Evolutionary conservation across 1,140 invertebrate species (phyloP).

Genomic region (Mycetomoellerius zeteki): DNA sequence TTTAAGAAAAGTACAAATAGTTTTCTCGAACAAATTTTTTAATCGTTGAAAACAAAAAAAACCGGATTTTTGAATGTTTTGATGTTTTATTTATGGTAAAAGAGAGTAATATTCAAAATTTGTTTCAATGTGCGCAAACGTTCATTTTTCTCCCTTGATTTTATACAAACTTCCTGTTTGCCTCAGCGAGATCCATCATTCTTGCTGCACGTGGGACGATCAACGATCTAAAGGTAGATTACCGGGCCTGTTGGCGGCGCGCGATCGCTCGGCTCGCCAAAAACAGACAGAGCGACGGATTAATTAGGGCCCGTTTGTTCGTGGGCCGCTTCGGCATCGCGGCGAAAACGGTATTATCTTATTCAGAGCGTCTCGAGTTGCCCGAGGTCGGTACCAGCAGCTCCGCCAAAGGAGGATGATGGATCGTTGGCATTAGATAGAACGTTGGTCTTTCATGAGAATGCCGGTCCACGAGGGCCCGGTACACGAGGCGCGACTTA

Average conservation of each 20-base stretch:
- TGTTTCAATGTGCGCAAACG: background rate
- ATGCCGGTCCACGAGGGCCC: constrained; percentile 67
- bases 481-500: constrained; percentile 80
- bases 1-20: background rate
- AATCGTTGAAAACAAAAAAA: background rate
- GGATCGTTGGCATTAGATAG: constrained; percentile 83
- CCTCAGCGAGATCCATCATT: constrained; percentile 30
- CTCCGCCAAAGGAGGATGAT: constrained; percentile 83
- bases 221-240: constrained; percentile 44
- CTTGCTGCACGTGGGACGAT: constrained; percentile 47
- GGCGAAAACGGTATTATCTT: constrained; percentile 73
- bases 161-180: constrained; percentile 9
- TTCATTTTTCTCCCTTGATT: background rate
- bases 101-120: background rate
- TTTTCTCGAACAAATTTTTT: background rate
- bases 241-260: background rate
- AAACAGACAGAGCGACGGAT: constrained; percentile 69
- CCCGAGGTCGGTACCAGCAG: constrained; percentile 79
- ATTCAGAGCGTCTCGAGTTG: constrained; percentile 79
- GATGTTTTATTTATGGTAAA: background rate
- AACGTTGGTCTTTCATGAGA: constrained; percentile 83
- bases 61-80: background rate
- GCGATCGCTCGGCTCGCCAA: constrained; percentile 50
- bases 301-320: constrained; percentile 83
- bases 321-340: constrained; percentile 61